Percentiles rank a stretch among this genome's conserved stretches.
Evolutionary conservation across 2,888 invertebrate species (phyloP).

Genomic region (Periphyllus acericola): DNA sequence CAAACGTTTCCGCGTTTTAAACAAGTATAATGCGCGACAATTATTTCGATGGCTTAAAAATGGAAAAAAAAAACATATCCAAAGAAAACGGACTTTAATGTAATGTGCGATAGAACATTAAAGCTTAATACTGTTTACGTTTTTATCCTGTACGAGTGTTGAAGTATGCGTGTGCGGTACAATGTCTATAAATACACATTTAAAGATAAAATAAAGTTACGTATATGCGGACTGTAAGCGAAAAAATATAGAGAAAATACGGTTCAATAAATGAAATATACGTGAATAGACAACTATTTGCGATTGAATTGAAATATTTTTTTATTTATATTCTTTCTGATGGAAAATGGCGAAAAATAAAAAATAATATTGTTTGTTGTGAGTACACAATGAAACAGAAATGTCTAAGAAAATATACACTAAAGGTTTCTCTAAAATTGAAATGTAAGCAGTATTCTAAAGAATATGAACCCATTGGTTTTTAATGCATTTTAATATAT

Average conservation of each 20-base stretch:
- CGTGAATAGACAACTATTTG: not conserved
- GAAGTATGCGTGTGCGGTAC: too few relatives aligned
- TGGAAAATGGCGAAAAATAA: not conserved
- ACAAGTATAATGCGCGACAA: too few relatives aligned
- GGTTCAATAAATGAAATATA: not conserved
- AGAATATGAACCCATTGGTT: not conserved
- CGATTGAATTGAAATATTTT: slow-evolving; percentile 12
- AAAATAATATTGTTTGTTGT: not conserved
- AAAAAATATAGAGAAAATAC: not conserved
- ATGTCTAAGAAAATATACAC: not conserved
- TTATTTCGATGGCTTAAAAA: not conserved
- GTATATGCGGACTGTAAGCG: not conserved
- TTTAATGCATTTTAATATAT: not conserved
- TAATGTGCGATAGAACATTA: too few relatives aligned
- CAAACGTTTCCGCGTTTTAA: too few relatives aligned
- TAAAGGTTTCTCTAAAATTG: not conserved
- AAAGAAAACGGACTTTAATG: too few relatives aligned
- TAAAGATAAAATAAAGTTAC: not conserved
- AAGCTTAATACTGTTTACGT: not conserved
- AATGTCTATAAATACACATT: not conserved
- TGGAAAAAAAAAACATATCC: too few relatives aligned
- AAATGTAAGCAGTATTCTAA: not conserved
- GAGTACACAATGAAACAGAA: not conserved
- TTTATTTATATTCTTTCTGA: not conserved
- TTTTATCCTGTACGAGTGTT: not conserved